Percentiles rank a stretch among this genome's conserved stretches.
Conservation (phyloP, 2,888 invertebrate species). For the Sphaeridia pumilis region DNA sequence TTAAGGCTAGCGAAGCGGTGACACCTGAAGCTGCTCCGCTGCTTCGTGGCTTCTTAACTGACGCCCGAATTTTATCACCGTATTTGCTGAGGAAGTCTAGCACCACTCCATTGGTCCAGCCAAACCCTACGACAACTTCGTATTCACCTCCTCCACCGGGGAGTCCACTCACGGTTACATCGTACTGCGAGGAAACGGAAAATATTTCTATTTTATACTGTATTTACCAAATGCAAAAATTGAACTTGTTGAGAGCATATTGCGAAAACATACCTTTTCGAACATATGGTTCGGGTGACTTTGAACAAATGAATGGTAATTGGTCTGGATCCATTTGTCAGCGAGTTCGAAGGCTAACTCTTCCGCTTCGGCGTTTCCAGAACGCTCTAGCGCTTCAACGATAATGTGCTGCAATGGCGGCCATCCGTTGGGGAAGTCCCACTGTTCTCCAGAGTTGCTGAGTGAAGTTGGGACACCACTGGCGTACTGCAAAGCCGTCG, state of each 20-base stretch:
- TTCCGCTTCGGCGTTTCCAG: constrained; percentile 53
- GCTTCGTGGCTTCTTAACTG: constrained; percentile 36
- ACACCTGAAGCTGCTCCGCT: constrained; percentile 1
- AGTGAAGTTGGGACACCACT: constrained; percentile 73
- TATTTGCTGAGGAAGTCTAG: constrained; percentile 66
- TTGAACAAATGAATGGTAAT: constrained; percentile 60
- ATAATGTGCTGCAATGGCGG: constrained; percentile 80
- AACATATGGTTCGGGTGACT: constrained; percentile 55
- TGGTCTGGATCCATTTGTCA: constrained; percentile 67
- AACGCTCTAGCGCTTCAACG: constrained; percentile 60
- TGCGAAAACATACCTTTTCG: constrained; percentile 56
- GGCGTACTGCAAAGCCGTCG: constrained; percentile 48
- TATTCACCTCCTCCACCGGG: constrained; percentile 85
- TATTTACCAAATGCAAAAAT: no score
- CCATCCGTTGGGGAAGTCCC: constrained; percentile 48
- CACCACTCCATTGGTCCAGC: constrained; percentile 86
- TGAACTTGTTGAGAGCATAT: no score
- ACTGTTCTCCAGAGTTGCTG: constrained; percentile 46
- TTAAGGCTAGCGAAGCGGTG: background rate
- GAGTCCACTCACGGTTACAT: constrained; percentile 51
- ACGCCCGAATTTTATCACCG: constrained; percentile 41
- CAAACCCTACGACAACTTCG: constrained; percentile 77
- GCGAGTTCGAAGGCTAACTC: constrained; percentile 60
- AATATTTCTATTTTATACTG: no score
- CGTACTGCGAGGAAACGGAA: constrained; percentile 51